Conservation (phyloP, 2,113 vertebrate species). For the Nannospalax galili region DNA sequence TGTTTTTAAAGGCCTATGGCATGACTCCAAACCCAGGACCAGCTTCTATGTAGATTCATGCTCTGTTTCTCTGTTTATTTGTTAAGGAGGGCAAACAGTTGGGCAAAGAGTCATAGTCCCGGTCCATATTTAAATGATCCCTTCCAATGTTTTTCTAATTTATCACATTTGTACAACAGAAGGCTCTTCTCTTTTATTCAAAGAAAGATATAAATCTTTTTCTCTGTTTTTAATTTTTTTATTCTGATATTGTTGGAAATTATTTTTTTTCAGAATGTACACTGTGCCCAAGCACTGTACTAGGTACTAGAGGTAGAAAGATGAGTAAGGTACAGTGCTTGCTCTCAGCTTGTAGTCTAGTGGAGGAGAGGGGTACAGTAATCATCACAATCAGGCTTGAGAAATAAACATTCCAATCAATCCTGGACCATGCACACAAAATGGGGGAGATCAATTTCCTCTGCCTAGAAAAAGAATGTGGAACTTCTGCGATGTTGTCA, state of each 20-base stretch:
- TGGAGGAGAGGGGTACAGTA: background rate
- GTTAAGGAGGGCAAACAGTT: background rate
- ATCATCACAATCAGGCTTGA: slow-evolving; percentile 7
- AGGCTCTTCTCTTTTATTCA: slow-evolving; percentile 52
- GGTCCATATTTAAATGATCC: slow-evolving; percentile 32
- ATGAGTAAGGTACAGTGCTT: background rate
- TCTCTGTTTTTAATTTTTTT: slow-evolving; percentile 14
- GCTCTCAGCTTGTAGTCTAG: background rate
- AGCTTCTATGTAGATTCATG: slow-evolving; percentile 16
- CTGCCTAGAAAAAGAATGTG: slow-evolving; percentile 44
- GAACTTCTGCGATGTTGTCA: slow-evolving; percentile 21
- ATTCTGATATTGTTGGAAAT: slow-evolving; percentile 47
- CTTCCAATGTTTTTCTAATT: slow-evolving; percentile 3
- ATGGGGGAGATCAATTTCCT: background rate
- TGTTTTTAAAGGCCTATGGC: slow-evolving; percentile 7
- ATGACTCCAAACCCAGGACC: background rate
- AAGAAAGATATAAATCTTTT: slow-evolving; percentile 23
- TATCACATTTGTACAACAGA: slow-evolving; percentile 47
- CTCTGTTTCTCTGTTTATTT: slow-evolving; percentile 45
- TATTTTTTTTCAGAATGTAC: slow-evolving; percentile 7
- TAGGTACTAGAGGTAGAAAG: slow-evolving; percentile 11
- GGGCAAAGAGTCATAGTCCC: background rate
- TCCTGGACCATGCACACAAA: background rate
- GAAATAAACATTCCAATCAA: slow-evolving; percentile 10
- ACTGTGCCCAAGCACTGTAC: background rate